phyloP scores from a whole-genome alignment of 2,797 vertebrate species.

The Euphonia xanthogaster region DNA sequence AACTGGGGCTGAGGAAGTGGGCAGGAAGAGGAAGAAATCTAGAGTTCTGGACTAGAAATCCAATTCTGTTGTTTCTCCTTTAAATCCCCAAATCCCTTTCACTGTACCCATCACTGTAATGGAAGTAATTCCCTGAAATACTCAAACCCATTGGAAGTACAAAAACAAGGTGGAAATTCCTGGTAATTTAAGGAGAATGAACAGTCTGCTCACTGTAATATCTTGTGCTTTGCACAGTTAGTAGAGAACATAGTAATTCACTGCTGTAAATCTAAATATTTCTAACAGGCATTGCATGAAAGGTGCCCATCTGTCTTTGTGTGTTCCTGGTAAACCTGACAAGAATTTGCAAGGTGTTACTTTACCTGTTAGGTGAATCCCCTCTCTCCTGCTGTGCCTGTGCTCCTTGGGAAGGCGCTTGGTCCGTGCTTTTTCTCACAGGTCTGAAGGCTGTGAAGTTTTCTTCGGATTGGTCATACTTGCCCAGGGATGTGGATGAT shows the following conservation, averaged over 20 bases:
- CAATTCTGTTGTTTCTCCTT: neutral
- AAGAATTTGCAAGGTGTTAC: neutral
- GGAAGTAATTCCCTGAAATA: neutral
- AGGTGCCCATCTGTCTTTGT: neutral
- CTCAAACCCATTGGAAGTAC: neutral
- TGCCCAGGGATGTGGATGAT: neutral
- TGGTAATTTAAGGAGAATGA: neutral
- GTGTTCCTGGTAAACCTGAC: neutral
- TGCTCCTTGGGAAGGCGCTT: neutral
- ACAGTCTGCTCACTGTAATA: neutral
- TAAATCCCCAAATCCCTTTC: neutral
- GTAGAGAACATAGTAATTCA: neutral
- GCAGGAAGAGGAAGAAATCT: neutral
- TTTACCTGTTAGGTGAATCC: slow-evolving; percentile 76
- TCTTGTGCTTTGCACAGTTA: neutral
- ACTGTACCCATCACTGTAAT: neutral
- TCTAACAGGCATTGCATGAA: neutral
- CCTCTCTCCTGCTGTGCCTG: slow-evolving; percentile 33
- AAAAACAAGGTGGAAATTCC: neutral
- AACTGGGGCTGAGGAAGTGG: neutral
- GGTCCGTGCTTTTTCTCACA: slow-evolving; percentile 65
- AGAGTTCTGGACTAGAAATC: neutral
- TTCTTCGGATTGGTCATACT: slow-evolving; percentile 58
- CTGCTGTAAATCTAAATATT: neutral
- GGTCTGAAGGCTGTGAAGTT: slow-evolving; percentile 58